phyloP scores from a whole-genome alignment of 2,797 vertebrate species.

The Echeneis naucrates region DNA sequence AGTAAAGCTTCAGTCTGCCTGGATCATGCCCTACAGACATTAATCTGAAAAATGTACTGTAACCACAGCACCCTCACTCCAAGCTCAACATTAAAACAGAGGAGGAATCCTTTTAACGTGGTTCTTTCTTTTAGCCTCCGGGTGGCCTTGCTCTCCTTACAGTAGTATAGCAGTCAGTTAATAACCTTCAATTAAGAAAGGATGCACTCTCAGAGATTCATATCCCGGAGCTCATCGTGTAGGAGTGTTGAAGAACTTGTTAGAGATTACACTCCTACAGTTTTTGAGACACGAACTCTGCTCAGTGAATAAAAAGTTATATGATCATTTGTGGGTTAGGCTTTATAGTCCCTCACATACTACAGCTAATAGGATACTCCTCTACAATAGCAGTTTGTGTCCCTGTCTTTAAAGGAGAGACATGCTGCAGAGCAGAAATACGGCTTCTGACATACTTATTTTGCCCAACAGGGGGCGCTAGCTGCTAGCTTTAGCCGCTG shows the following conservation, averaged over 20 bases:
- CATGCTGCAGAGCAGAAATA: too few relatives aligned
- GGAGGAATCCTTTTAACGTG: constrained; percentile 54
- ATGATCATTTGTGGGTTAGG: constrained; percentile 11
- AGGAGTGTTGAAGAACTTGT: neutral
- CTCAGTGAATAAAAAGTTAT: constrained; percentile 8
- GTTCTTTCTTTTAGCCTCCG: constrained; percentile 32
- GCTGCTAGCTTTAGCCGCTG: too few relatives aligned
- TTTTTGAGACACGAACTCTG: constrained; percentile 5
- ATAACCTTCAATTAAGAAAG: constrained; percentile 61
- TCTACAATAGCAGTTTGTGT: neutral
- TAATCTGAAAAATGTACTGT: constrained; percentile 59
- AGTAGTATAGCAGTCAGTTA: constrained; percentile 20
- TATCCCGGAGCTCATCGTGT: constrained; percentile 26
- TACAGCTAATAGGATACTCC: constrained; percentile 1
- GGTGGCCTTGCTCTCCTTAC: constrained; percentile 23
- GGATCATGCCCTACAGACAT: constrained; percentile 58
- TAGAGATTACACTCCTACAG: neutral
- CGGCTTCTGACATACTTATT: too few relatives aligned
- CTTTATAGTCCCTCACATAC: constrained; percentile 13
- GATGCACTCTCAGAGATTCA: constrained; percentile 27
- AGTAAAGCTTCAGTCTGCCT: constrained; percentile 21
- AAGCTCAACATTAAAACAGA: constrained; percentile 52
- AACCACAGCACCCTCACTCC: constrained; percentile 25
- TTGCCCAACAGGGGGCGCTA: too few relatives aligned
- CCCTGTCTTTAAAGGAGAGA: too few relatives aligned